Conservation (phyloP, 92 coral and sea anemone species). For the Palythoa heliodiscus region DNA sequence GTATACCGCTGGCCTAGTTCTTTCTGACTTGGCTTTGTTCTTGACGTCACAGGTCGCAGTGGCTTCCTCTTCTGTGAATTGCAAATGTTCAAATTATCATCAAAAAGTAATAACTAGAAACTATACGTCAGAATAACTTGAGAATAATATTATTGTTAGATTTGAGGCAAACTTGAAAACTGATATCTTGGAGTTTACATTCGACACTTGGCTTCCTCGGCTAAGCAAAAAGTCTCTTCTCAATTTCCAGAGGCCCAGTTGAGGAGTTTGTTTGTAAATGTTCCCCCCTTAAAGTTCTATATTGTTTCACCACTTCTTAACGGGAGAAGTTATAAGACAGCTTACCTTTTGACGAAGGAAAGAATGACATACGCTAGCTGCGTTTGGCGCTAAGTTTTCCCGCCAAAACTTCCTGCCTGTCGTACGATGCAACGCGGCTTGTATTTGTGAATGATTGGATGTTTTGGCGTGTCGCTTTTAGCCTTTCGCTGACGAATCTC, state of each 20-base stretch:
- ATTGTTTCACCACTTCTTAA: no score
- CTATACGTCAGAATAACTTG: no score
- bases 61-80: slow-evolving; percentile 38
- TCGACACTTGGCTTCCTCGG: background rate
- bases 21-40: slow-evolving; percentile 38
- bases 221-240: background rate
- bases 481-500: no score
- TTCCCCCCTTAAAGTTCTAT: no score
- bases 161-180: background rate
- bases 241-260: background rate
- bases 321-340: no score
- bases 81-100: background rate
- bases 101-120: background rate
- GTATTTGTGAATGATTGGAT: no score
- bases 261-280: background rate
- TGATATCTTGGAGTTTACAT: background rate
- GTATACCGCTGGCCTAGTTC: slow-evolving; percentile 62
- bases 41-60: slow-evolving; percentile 50
- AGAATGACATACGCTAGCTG: no score
- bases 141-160: background rate
- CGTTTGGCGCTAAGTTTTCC: no score
- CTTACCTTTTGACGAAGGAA: no score
- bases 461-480: no score
- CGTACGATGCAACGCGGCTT: no score
- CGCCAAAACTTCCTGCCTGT: no score